Evolutionary conservation across 2,888 invertebrate genomes (phyloP).

Genomic region (Drosophila pullipes): DNA sequence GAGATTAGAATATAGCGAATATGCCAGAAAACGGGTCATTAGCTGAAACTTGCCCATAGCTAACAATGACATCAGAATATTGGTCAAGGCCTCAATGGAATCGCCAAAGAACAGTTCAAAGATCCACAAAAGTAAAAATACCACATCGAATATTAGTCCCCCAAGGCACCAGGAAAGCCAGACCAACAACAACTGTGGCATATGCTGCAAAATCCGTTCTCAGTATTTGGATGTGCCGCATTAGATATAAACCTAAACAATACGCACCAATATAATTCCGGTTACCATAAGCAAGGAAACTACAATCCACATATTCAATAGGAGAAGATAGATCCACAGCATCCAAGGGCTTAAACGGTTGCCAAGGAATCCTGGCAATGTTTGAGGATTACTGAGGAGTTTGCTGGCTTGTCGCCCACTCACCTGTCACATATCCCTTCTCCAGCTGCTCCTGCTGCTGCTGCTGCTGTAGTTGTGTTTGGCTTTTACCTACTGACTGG

Average conservation of each 20-base stretch:
- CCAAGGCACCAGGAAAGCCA: constrained; percentile 59
- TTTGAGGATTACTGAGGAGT: constrained; percentile 15
- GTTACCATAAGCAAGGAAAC: constrained; percentile 55
- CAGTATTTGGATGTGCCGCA: constrained; percentile 1
- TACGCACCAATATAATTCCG: constrained; percentile 60
- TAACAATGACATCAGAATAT: constrained; percentile 64
- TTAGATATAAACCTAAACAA: background rate
- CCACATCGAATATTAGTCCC: constrained; percentile 53
- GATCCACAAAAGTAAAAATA: constrained; percentile 50
- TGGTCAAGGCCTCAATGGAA: constrained; percentile 63
- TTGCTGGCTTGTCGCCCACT: background rate
- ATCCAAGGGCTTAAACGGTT: constrained; percentile 23
- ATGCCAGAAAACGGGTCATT: background rate
- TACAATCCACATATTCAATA: constrained; percentile 62
- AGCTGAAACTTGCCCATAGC: constrained; percentile 49
- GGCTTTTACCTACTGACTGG: background rate
- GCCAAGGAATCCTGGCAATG: constrained; percentile 23
- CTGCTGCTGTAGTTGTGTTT: background rate
- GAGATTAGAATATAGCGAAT: background rate
- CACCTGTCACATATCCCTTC: constrained; percentile 17
- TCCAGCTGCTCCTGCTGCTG: constrained; percentile 9
- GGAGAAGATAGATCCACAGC: constrained; percentile 61
- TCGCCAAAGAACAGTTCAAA: constrained; percentile 57
- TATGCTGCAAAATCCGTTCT: constrained; percentile 31
- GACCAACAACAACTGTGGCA: constrained; percentile 44